Evolutionary conservation across 2,888 invertebrate genomes (phyloP), one percentile per base, ranked within the genome.

Genomic region (Rhaphigaster nebulosa): DNA sequence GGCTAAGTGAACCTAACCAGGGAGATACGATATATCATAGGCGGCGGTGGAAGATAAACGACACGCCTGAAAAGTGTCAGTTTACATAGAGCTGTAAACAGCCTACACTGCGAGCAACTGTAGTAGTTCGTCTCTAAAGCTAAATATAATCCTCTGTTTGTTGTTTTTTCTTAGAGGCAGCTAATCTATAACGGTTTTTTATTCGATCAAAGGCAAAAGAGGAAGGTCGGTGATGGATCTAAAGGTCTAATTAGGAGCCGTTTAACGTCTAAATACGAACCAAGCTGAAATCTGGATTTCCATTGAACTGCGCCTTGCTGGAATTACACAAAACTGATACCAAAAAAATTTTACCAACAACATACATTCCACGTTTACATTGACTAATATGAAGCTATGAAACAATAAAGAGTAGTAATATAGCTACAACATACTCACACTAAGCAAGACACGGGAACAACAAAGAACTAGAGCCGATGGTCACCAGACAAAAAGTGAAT

Each of bases 11-110:
- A 76, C 70, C 84, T n/a, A 84, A 45, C 41, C 84, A 84, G 45
- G 18, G 45, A 10, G 84, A 50, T n/a, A 84, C n/a, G 84, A 84
- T 84, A 84, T 84, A 84, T 84, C 84, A 84, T 84, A 84, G 84
- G 45, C 26, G 1, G 13, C n/a, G 45, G 1, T 18, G 84, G 45
- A 84, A 84, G 84, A 84, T 84, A 84, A 84, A 84, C 84, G 84
- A 84, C 45, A 84, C 26, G 45, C n/a, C 84, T 84, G 84, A 84
- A 84, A 84, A 84, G 84, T 84, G 45, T 45, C 84, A 84, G 84
- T 84, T 84, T 84, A 84, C 84, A 84, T n/a, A 15, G n/a, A 18
- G 45, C 84, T 45, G 84, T 45, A 41, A 84, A 50, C 84, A 84
- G 45, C 23, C 84, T 41, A 84, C 41, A 45, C 84, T 84, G 84